phyloP scores from a whole-genome alignment of 2,797 vertebrate species.

The Ptychobarbus kaznakovi region DNA sequence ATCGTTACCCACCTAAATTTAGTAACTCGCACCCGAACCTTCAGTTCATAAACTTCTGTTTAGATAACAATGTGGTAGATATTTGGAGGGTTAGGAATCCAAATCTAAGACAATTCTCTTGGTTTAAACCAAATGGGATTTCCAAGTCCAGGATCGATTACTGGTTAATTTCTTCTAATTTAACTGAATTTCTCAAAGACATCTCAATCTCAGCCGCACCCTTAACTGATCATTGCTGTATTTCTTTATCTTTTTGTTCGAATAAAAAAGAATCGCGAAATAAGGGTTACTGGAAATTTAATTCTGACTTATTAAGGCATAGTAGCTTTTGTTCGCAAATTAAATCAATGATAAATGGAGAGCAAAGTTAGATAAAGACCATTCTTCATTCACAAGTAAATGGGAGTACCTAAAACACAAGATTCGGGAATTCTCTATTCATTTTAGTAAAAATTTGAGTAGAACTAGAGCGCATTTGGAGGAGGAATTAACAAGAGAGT shows the following conservation, averaged over 20 bases:
- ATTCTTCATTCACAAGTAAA: not conserved
- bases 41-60: not conserved
- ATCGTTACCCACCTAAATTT: not conserved
- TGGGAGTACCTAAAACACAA: slow-evolving; percentile 4
- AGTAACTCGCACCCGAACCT: not conserved
- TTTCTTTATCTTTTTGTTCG: not conserved
- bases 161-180: not conserved
- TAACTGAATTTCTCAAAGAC: not conserved
- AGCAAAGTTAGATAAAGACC: not conserved
- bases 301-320: not conserved
- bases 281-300: not conserved
- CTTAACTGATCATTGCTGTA: not conserved
- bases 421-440: not conserved
- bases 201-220: not conserved
- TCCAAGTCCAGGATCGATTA: not conserved
- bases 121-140: not conserved
- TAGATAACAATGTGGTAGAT: not conserved
- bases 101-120: not conserved
- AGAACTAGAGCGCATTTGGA: not conserved
- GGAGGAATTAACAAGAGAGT: not conserved
- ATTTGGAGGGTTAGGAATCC: not conserved
- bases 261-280: not conserved
- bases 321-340: not conserved
- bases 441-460: no score
- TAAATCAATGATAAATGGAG: not conserved